Base-by-base conservation (phyloP, 1,140 invertebrate genomes). In the Drosophila prosaltans region DNA sequence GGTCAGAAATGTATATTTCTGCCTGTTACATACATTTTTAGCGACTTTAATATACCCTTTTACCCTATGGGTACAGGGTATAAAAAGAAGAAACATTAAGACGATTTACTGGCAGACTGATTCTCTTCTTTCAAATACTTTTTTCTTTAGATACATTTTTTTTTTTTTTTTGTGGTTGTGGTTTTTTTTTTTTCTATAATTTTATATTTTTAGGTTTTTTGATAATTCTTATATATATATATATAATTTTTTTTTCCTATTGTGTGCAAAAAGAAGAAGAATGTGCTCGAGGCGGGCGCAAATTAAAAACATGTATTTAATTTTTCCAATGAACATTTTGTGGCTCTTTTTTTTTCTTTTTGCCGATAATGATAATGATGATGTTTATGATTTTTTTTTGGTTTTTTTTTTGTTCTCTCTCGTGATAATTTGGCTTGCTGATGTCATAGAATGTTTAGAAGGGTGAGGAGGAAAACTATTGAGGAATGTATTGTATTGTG, bases 51-150 rank as follows among this genome's bases (percentile, higher is more conserved):
- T n/a, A n/a, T n/a, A n/a, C n/a, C n/a, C n/a, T n/a, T n/a, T n/a
- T n/a, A n/a, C n/a, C n/a, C n/a, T n/a, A n/a, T n/a, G n/a, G n/a
- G n/a, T n/a, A n/a, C n/a, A n/a, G n/a, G n/a, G n/a, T n/a, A n/a
- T n/a, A n/a, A n/a, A n/a, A 30, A 24, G 8, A 48, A 9, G 36
- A 28, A 63, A 66, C 78, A 68, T 75, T 72, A 79, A 81, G 74
- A 70, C 48, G 73, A 76, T 62, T 72, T 74, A 28, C 59, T 51
- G 72, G 26, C 66, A 58, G 36, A 69, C 68, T 66, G 54, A 75
- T 58, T 75, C 58, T 39, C n/a, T 21, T 39, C 36, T 39, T 59
- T 39, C 6, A 40, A 8, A 59, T 24, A 59, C 57, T 21, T 26
- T 8, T 16, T 36, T 48, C 24, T 48, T 48, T 48, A 40, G 16